A percentile compares a stretch with the other conserved stretches of the same genome.
These are phyloP conservation scores for Melinopterus prodromus DNA, from an alignment of 2,888 invertebrate species.

Conservation along the genomic window DNA sequence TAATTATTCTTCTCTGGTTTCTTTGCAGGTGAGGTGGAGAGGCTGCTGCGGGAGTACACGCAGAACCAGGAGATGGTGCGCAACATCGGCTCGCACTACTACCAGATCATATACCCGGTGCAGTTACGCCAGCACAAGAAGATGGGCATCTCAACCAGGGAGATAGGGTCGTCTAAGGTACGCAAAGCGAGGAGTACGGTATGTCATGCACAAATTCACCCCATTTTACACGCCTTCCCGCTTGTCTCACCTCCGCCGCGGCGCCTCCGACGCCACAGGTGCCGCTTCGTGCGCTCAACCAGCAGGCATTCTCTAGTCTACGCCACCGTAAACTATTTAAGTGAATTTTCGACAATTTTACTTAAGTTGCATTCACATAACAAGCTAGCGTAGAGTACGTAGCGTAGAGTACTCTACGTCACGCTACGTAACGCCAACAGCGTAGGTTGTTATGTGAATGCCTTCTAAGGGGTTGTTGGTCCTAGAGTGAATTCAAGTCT, in stretches of 20 bases:
- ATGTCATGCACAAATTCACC: slow-evolving; percentile 60
- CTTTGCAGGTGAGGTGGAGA: slow-evolving; percentile 85
- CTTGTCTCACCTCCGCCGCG: slow-evolving; percentile 8
- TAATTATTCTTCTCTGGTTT: slow-evolving; percentile 29
- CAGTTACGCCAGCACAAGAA: slow-evolving; percentile 95
- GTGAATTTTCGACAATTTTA: background rate
- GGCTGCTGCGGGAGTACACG: slow-evolving; percentile 87
- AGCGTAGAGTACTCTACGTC: too few relatives aligned
- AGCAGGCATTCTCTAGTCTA: background rate
- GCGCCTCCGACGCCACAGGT: background rate
- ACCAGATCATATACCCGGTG: slow-evolving; percentile 94
- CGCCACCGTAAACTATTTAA: background rate
- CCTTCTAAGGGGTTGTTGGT: too few relatives aligned
- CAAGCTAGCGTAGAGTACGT: too few relatives aligned
- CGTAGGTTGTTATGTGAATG: too few relatives aligned
- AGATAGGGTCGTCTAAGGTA: slow-evolving; percentile 89
- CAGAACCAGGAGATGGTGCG: slow-evolving; percentile 93
- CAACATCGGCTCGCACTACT: slow-evolving; percentile 90
- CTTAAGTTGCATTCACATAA: too few relatives aligned
- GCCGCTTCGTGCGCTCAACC: background rate
- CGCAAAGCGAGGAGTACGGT: slow-evolving; percentile 68
- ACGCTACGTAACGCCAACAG: too few relatives aligned
- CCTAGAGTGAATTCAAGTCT: too few relatives aligned
- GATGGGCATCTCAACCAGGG: slow-evolving; percentile 94
- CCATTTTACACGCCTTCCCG: slow-evolving; percentile 30